Evolutionary conservation across 2,888 invertebrate species (phyloP), one percentile per base, ranked within the genome.

Genomic region (Zootermopsis nevadensis): DNA sequence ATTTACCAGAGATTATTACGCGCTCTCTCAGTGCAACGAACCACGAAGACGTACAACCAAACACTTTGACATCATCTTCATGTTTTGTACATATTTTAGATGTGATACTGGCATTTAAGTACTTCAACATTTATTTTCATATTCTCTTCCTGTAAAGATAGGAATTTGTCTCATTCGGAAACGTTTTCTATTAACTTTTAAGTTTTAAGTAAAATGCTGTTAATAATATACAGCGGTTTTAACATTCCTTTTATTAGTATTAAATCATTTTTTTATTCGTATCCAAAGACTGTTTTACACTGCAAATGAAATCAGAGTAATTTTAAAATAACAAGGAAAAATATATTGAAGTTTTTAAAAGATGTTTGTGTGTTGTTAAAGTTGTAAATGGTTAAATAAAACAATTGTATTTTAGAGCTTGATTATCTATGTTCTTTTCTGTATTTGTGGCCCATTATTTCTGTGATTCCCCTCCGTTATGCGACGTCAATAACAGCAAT

Each of bases 301-400:
- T 60, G 12, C 6, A 74, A 74, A 33, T 35, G n/a, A 42, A 33
- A 0, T 74, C 38, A 6, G 24, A 74, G 33, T 15, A 35, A 38
- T 74, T 74, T 74, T 33, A 38, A 33, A 38, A 74, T 38, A 4
- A 74, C n/a, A 38, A 22, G n/a, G n/a, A 27, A n/a, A 60, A 30
- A 10, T 74, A 8, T 74, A 74, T n/a, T 38, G 74, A 38, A 60
- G 30, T 74, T 53, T 82, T 88, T 88, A 88, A 87, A 87, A 88
- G 88, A 87, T 88, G 88, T 89, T 88, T 89, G 88, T 89, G 89
- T 89, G 89, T 89, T 89, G 89, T 89, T 89, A 89, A 89, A 89
- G 89, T 88, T 89, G 89, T 87, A 89, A 89, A 88, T 88, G 89
- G 89, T 89, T 88, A 88, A 87, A 82, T 83, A 79, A 88, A 88